Conservation (phyloP, 2,888 invertebrate genomes). For the Rhimphoctona megacephalus region DNA sequence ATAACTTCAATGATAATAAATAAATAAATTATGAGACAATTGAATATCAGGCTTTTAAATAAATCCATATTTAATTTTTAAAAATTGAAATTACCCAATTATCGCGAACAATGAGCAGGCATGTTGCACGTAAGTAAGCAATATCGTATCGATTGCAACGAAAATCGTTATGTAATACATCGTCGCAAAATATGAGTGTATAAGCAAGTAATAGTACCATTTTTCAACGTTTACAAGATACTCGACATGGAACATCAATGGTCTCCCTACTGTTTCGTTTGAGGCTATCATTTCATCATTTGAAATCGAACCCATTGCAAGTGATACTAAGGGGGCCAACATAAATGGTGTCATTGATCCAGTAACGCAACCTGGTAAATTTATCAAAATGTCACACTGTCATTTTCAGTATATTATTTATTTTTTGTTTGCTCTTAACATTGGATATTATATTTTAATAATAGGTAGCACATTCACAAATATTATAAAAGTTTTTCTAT, state of each 20-base stretch:
- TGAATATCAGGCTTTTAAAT: not conserved
- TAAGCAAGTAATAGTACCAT: slow-evolving; percentile 69
- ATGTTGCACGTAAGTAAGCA: slow-evolving; percentile 69
- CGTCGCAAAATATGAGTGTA: slow-evolving; percentile 72
- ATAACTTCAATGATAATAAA: slow-evolving; percentile 54
- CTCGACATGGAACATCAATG: slow-evolving; percentile 72
- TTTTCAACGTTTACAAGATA: slow-evolving; percentile 72
- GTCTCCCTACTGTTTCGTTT: slow-evolving; percentile 45
- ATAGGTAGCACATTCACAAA: not conserved
- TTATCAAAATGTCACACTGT: not conserved
- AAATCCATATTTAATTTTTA: not conserved
- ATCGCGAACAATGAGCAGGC: slow-evolving; percentile 71
- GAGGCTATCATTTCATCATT: slow-evolving; percentile 5
- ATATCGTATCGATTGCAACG: slow-evolving; percentile 68
- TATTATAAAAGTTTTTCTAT: not conserved
- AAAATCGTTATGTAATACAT: slow-evolving; percentile 69
- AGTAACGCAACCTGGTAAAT: slow-evolving; percentile 63
- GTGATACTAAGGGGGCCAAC: slow-evolving; percentile 64
- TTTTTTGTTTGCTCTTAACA: not conserved
- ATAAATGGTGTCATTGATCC: slow-evolving; percentile 70
- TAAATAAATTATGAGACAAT: not conserved
- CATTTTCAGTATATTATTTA: not conserved
- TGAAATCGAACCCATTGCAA: slow-evolving; percentile 41
- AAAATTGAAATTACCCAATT: slow-evolving; percentile 66
- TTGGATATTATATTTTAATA: not conserved